These are phyloP conservation scores for Galaxias olidus DNA, from an alignment of 2,797 vertebrate genomes.

Conservation along the genomic window DNA sequence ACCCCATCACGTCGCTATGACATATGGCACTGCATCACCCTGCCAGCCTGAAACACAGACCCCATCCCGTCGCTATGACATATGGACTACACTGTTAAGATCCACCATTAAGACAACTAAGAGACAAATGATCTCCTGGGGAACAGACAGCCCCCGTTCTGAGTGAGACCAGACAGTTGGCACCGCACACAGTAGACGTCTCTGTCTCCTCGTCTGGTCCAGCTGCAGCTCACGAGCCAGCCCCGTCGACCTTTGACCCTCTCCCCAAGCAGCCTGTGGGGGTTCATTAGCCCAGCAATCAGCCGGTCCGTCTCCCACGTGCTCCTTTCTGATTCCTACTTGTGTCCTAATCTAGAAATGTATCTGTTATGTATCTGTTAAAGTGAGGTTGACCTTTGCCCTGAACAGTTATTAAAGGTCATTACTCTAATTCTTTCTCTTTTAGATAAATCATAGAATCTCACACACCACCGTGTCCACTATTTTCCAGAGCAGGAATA, in stretches of 20 bases:
- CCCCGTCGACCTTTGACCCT: constrained; percentile 60
- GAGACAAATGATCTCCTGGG: too few species aligned
- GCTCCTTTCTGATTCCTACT: constrained; percentile 34
- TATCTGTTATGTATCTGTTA: too few species aligned
- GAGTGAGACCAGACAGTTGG: too few species aligned
- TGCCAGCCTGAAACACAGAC: constrained; percentile 80
- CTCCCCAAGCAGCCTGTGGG: constrained; percentile 62
- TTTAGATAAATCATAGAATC: too few species aligned
- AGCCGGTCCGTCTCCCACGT: constrained; percentile 30
- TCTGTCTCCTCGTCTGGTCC: constrained; percentile 33
- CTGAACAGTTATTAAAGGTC: too few species aligned
- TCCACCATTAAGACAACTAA: not conserved
- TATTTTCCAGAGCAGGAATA: too few species aligned
- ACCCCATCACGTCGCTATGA: constrained; percentile 33
- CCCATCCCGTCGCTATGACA: not conserved
- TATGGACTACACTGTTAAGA: not conserved
- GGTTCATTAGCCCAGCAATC: constrained; percentile 84
- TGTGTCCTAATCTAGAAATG: not conserved
- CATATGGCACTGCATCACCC: constrained; percentile 91
- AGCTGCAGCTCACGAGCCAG: constrained; percentile 50
- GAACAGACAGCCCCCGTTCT: too few species aligned
- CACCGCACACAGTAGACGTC: constrained; percentile 6
- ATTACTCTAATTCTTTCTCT: too few species aligned
- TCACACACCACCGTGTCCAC: too few species aligned
- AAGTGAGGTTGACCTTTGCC: too few species aligned